phyloP scores from a whole-genome alignment of 2,797 vertebrate species.

The Todus mexicanus region DNA sequence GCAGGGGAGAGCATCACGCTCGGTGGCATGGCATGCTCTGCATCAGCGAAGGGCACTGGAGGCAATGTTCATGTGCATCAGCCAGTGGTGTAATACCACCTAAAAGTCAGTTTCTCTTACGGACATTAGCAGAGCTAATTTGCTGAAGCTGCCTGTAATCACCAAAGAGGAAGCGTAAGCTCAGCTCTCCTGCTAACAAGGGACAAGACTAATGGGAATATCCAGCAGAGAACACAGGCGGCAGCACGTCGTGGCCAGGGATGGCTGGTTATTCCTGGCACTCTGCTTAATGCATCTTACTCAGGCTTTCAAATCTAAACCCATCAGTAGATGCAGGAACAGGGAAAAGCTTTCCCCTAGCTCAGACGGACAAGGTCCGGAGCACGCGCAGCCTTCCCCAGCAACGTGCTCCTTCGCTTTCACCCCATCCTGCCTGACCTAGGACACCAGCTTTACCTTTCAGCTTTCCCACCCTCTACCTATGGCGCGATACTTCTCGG shows the following conservation, averaged over 20 bases:
- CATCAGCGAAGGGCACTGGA: neutral
- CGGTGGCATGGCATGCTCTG: rapidly evolving
- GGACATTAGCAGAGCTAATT: neutral
- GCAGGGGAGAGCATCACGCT: neutral
- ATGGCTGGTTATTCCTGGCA: neutral
- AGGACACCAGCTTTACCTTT: neutral
- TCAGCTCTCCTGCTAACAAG: neutral
- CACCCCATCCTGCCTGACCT: neutral
- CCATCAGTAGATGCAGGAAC: neutral
- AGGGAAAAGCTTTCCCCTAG: neutral
- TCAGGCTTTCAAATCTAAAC: neutral
- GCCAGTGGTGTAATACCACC: neutral
- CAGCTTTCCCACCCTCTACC: neutral
- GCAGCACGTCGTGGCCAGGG: neutral
- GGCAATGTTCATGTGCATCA: neutral
- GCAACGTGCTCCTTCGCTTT: neutral
- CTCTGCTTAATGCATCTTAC: neutral
- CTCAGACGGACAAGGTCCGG: neutral
- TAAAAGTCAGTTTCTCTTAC: neutral
- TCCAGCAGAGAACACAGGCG: neutral
- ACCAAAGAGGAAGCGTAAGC: neutral
- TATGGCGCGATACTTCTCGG: neutral
- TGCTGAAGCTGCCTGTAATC: neutral
- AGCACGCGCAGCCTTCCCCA: neutral
- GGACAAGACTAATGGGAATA: neutral